Conservation (phyloP, 2,113 vertebrate species). For the Hemiprocne comata region DNA sequence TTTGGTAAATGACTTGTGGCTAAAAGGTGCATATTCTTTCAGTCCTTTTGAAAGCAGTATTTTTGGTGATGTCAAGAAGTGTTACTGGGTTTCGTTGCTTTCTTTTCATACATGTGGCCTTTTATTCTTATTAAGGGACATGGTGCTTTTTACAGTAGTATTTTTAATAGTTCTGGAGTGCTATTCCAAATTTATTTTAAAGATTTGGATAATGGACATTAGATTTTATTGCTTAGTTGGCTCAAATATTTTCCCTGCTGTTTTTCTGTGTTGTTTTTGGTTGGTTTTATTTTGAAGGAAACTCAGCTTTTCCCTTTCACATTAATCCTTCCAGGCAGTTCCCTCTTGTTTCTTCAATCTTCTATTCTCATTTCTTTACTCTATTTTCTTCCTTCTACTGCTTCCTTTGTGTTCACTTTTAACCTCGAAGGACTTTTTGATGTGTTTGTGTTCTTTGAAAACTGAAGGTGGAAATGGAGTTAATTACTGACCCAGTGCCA, state of each 20-base stretch:
- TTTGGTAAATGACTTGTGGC: neutral
- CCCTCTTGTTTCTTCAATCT: neutral
- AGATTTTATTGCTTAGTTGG: neutral
- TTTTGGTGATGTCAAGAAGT: neutral
- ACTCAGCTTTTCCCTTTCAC: neutral
- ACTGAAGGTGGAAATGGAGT: neutral
- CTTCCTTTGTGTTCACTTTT: too few species aligned
- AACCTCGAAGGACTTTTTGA: neutral
- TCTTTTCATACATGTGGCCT: neutral
- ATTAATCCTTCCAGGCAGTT: neutral
- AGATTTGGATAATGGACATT: neutral
- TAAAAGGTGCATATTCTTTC: neutral
- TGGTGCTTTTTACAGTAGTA: neutral
- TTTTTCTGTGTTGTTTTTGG: neutral
- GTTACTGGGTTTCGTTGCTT: neutral
- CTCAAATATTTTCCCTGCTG: neutral
- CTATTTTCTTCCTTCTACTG: too few species aligned
- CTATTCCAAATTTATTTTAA: neutral
- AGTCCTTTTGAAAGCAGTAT: neutral
- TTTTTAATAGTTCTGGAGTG: neutral
- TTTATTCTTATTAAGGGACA: neutral
- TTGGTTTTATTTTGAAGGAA: neutral
- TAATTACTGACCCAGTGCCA: neutral
- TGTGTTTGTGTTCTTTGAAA: neutral
- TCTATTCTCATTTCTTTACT: neutral